These are phyloP conservation scores for Aphyosemion australe DNA, from an alignment of 2,113 vertebrate species.

Conservation along the genomic window DNA sequence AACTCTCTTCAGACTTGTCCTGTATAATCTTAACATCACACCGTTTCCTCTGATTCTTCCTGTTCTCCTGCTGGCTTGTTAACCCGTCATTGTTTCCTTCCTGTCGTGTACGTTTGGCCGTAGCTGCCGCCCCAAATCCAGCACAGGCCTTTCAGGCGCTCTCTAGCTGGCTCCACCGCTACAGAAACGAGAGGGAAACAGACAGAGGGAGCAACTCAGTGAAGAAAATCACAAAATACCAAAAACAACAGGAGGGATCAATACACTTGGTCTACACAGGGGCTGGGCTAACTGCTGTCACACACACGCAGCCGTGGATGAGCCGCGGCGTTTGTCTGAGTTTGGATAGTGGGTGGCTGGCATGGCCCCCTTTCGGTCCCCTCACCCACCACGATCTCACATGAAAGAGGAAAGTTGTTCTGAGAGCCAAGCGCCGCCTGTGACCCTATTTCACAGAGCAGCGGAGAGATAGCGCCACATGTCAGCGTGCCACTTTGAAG, in stretches of 20 bases:
- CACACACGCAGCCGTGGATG: slow-evolving; percentile 30
- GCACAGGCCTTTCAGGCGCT: slow-evolving; percentile 24
- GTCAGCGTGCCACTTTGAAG: slow-evolving; percentile 73
- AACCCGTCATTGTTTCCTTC: slow-evolving; percentile 17
- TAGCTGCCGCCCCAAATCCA: slow-evolving; percentile 61
- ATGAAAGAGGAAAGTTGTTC: slow-evolving; percentile 70
- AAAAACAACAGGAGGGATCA: slow-evolving; percentile 17
- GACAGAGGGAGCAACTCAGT: slow-evolving; percentile 44
- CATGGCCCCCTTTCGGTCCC: slow-evolving; percentile 64
- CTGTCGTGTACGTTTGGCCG: slow-evolving; percentile 30
- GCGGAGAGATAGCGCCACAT: slow-evolving; percentile 63
- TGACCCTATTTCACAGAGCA: slow-evolving; percentile 71
- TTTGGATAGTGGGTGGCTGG: slow-evolving; percentile 54
- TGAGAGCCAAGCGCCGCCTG: slow-evolving; percentile 63
- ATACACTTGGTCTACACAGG: slow-evolving; percentile 41
- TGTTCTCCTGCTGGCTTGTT: slow-evolving; percentile 10
- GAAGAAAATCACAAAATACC: slow-evolving; percentile 43
- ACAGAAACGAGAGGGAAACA: slow-evolving; percentile 43
- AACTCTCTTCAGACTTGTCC: slow-evolving; percentile 55
- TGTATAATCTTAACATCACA: slow-evolving; percentile 64
- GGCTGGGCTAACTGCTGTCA: slow-evolving; percentile 68
- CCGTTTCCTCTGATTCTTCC: slow-evolving; percentile 32
- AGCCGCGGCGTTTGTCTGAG: slow-evolving; percentile 24
- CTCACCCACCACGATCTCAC: slow-evolving; percentile 69
- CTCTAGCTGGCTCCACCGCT: slow-evolving; percentile 51